Percentiles rank a stretch among this genome's conserved stretches.
phyloP scores from a whole-genome alignment of 2,888 invertebrate species.

The Diploptera punctata region DNA sequence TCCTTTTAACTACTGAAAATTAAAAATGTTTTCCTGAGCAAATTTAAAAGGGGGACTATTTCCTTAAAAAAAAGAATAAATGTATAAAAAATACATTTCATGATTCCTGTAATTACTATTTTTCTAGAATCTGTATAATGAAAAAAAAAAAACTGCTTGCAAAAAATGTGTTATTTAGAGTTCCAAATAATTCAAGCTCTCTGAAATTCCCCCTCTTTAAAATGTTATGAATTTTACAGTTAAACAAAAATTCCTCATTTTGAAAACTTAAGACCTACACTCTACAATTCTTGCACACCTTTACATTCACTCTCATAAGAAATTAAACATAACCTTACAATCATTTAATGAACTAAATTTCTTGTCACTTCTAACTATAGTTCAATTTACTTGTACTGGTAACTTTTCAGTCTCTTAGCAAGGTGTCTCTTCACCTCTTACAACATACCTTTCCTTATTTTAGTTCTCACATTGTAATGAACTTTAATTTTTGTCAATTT shows the following conservation, averaged over 20 bases:
- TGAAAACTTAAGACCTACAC: background rate
- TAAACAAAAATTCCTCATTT: background rate
- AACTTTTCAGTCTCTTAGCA: too few species aligned
- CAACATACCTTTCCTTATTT: background rate
- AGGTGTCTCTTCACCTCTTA: background rate
- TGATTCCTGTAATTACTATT: background rate
- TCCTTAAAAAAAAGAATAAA: slow-evolving; percentile 6
- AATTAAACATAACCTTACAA: background rate
- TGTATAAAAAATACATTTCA: background rate
- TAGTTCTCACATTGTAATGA: too few species aligned
- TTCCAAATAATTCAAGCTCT: background rate
- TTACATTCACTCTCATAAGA: background rate
- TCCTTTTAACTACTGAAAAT: background rate
- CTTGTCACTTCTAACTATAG: background rate
- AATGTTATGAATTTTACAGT: background rate
- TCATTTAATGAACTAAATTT: background rate
- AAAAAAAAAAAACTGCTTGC: slow-evolving; percentile 14
- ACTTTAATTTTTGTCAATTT: too few species aligned
- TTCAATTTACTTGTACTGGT: background rate
- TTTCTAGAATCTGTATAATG: background rate
- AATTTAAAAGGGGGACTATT: slow-evolving; percentile 19
- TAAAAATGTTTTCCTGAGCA: slow-evolving; percentile 25
- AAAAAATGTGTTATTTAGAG: too few species aligned
- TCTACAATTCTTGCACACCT: background rate
- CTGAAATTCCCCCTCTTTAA: background rate